These are phyloP conservation scores for Belonocnema kinseyi DNA, from an alignment of 1,140 invertebrate species.

Conservation along the genomic window DNA sequence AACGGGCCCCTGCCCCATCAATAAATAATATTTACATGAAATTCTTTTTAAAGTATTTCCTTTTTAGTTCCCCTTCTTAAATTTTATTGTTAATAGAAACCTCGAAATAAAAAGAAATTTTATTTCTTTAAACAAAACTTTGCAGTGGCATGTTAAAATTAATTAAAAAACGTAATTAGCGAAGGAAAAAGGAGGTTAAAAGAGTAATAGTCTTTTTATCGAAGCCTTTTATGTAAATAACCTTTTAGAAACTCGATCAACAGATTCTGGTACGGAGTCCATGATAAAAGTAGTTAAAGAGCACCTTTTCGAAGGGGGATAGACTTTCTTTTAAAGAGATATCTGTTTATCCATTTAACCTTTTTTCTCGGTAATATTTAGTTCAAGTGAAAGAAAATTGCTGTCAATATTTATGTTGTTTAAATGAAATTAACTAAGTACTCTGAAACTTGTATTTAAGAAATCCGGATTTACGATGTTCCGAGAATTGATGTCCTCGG, in stretches of 20 bases:
- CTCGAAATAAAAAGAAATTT: not conserved
- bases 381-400: not conserved
- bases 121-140: not conserved
- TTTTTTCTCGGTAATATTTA: not conserved
- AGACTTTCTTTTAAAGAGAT: not conserved
- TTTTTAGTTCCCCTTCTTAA: not conserved
- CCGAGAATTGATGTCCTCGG: no score
- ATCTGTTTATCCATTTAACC: not conserved
- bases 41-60: not conserved
- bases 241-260: conserved; percentile 26
- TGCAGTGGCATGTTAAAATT: not conserved
- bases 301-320: not conserved
- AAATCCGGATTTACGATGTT: no score
- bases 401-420: not conserved
- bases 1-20: no score
- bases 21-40: not conserved
- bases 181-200: conserved; percentile 1
- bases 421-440: not conserved
- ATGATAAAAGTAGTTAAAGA: not conserved
- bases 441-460: no score
- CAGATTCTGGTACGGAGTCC: not conserved
- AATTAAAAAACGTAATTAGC: conserved; percentile 8
- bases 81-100: no score
- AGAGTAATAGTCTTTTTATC: conserved; percentile 9
- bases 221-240: conserved; percentile 18